phyloP scores from a whole-genome alignment of 2,113 vertebrate species.

The Vulpes lagopus region DNA sequence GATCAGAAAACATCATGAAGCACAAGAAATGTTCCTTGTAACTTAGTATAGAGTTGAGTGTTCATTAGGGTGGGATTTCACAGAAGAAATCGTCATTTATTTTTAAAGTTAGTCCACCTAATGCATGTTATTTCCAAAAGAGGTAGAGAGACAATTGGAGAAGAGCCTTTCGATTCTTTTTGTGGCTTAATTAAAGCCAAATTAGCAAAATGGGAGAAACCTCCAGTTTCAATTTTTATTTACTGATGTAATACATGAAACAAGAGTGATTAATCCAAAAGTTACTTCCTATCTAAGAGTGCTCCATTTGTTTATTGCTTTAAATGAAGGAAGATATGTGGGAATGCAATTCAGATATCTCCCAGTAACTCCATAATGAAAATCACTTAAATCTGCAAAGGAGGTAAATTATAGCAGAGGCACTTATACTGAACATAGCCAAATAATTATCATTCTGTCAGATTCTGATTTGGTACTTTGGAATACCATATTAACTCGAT shows the following conservation, averaged over 20 bases:
- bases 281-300: neutral
- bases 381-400: neutral
- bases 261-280: neutral
- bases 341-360: neutral
- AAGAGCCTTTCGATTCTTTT: neutral
- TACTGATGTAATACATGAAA: neutral
- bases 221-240: neutral
- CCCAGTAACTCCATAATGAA: neutral
- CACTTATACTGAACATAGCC: neutral
- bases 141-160: neutral
- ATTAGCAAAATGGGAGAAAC: neutral
- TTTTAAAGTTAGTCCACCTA: neutral
- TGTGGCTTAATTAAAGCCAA: neutral
- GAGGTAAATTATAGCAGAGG: neutral
- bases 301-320: neutral
- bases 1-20: constrained; percentile 67
- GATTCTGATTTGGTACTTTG: neutral
- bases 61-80: constrained; percentile 70
- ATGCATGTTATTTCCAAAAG: neutral
- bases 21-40: constrained; percentile 68
- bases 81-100: constrained; percentile 71
- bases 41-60: constrained; percentile 72
- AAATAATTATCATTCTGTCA: constrained; percentile 35
- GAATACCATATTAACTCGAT: neutral
- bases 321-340: neutral